Percentiles rank a stretch among this genome's conserved stretches.
Conservation (phyloP, 2,113 vertebrate genomes). For the Catagonus wagneri region DNA sequence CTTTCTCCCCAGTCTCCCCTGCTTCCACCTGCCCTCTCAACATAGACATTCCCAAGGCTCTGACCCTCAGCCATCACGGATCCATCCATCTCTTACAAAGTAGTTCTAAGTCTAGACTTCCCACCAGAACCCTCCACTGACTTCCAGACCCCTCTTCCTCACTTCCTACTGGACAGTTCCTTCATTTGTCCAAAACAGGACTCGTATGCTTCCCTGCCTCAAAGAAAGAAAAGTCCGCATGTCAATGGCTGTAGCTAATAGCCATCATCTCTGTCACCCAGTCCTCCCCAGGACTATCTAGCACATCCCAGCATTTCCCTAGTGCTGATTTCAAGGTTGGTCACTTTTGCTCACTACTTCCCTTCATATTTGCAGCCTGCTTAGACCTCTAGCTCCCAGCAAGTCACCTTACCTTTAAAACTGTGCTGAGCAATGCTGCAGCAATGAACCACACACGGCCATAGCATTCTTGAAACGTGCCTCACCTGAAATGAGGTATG, state of each 20-base stretch:
- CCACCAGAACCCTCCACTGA: neutral
- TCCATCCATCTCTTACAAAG: neutral
- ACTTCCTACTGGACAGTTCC: neutral
- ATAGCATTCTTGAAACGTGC: neutral
- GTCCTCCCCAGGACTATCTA: neutral
- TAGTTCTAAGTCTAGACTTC: neutral
- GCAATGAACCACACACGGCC: neutral
- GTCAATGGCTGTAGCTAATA: neutral
- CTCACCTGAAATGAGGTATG: neutral
- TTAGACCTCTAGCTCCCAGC: neutral
- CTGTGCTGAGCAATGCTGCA: neutral
- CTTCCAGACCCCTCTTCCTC: neutral
- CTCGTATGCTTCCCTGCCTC: neutral
- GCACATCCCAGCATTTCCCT: neutral
- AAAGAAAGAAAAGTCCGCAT: neutral
- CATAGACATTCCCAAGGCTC: neutral
- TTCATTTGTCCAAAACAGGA: neutral
- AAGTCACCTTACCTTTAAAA: neutral
- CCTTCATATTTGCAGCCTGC: neutral
- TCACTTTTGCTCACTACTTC: neutral
- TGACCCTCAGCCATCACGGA: neutral
- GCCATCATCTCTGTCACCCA: neutral
- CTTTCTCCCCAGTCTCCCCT: neutral
- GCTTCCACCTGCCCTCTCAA: neutral
- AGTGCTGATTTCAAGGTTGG: neutral